Evolutionary conservation across 2,113 vertebrate genomes (phyloP), one percentile per base, ranked within the genome.

Genomic region (Melanostigma gelatinosum): DNA sequence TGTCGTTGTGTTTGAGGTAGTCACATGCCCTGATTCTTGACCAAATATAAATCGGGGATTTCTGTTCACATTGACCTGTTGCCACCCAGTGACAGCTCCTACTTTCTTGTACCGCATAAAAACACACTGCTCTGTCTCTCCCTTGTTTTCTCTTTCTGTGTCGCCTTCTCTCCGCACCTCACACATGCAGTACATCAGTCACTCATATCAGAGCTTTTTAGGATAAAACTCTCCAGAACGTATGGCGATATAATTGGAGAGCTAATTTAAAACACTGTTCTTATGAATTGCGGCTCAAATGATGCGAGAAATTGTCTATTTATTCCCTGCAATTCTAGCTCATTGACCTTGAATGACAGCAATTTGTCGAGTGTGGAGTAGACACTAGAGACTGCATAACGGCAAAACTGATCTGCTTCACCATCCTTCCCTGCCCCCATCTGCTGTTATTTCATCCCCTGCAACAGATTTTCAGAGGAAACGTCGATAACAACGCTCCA

Each of bases 401-500:
- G 32, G 80, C 70, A 62, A 60, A 83, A 82, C 68, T 72, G 72
- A 90, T 91, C 77, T 40, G 65, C 46, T 77, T 64, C 78, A 38
- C 60, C 58, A 12, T 80, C 44, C 69, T 62, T 46, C 61, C 74
- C 32, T 36, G 0, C 75, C 77, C 62, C 70, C 46, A 42, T 81
- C 50, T 76, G 83, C 70, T 90, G 71, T 87, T 75, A 48, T 90
- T 93, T 66, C 75, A 55, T 88, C 48, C 81, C 55, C 15, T 86
- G 58, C 27, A 20, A 40, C 92, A 99, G 98, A 96, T 99, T 76
- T 99, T 99, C 88, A 96, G 91, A 87, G 98, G 98, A 80, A 99
- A 99, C 1, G 94, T 98, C 32, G 98, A 99, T 87, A 99, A 99
- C 93, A 99, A 97, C 78, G 97, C 98, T 20, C 98, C 98, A 0